These are phyloP conservation scores for Epinephelus malabaricus DNA, from an alignment of 2,797 vertebrate species.

Conservation along the genomic window DNA sequence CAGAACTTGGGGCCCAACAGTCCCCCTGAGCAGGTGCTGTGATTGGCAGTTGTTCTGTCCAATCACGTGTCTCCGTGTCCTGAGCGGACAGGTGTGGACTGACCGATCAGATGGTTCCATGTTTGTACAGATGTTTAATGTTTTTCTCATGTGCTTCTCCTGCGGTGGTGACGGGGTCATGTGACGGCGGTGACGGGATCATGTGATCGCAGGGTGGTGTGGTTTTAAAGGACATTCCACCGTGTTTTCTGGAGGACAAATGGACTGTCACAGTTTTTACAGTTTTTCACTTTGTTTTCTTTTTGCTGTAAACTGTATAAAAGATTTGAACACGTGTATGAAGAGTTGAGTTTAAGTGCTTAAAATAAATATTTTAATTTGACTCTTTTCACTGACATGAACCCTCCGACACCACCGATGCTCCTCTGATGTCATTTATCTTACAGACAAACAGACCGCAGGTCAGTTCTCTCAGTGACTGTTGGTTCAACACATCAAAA, in stretches of 20 bases:
- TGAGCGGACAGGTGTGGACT: conserved; percentile 10
- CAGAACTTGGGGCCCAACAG: neutral
- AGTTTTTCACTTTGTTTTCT: conserved; percentile 48
- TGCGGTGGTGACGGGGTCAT: neutral
- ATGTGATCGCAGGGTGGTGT: neutral
- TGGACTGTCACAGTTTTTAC: conserved; percentile 28
- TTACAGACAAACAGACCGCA: too few species aligned
- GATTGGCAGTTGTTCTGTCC: conserved; percentile 7
- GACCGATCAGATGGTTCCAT: neutral
- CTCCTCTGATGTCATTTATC: too few species aligned
- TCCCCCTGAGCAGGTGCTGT: neutral
- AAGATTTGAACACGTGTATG: conserved; percentile 77
- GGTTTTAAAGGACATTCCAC: conserved; percentile 64
- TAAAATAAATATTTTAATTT: conserved; percentile 83
- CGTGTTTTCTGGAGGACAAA: conserved; percentile 43
- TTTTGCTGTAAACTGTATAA: conserved; percentile 64
- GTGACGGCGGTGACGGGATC: neutral
- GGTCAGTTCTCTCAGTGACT: too few species aligned
- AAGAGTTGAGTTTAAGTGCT: conserved; percentile 74
- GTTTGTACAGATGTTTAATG: conserved; percentile 42
- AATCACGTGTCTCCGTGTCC: neutral
- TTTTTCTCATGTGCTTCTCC: conserved; percentile 21
- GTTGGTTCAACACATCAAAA: too few species aligned
- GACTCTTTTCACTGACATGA: too few species aligned
- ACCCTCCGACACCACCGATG: too few species aligned